Evolutionary conservation across 1,140 invertebrate genomes (phyloP), one percentile per base, ranked within the genome.

Genomic region (Drosophila paulistorum): DNA sequence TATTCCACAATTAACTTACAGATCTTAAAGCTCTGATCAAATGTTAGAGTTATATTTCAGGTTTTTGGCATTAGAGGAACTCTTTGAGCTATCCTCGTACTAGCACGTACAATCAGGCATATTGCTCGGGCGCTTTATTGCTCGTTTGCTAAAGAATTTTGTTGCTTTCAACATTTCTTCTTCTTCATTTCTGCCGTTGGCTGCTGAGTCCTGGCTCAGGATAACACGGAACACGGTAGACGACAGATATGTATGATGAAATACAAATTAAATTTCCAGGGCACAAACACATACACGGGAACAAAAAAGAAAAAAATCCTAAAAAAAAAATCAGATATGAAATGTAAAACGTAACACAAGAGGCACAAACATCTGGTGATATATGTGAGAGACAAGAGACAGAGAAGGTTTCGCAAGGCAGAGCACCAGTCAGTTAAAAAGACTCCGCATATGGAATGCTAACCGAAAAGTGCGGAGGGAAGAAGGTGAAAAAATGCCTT

Each of bases 211-310:
- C 70, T 58, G 33, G 14, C 41, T 14, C 13, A 64, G 67, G 35
- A 42, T 35, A 26, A 17, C 26, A 35, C 37, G 42, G 41, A 63
- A 68, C 70, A 65, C 42, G 72, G 55, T 64, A 84, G 78, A 57
- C 26, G 26, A 59, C 30, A 59, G 76, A 73, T 77, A 71, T 74
- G 63, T 89, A 84, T 87, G 84, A 87, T 89, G 83, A 84, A 87
- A 87, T 84, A 87, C 83, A 89, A 87, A 87, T 87, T 87, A 87
- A 87, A 87, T 87, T 87, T 83, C 84, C 77, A 82, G 54, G 59
- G 59, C 63, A 76, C 41, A 70, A 39, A 60, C 65, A 58, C 74
- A 63, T 61, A 74, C 78, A 74, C 62, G 10, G 23, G 23, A 26
- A 26, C 23, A 26, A 26, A 26, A 26, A 3, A 26, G 0, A 26